These are phyloP conservation scores for Melitaea cinxia DNA, from an alignment of 1,140 invertebrate species.

Conservation along the genomic window DNA sequence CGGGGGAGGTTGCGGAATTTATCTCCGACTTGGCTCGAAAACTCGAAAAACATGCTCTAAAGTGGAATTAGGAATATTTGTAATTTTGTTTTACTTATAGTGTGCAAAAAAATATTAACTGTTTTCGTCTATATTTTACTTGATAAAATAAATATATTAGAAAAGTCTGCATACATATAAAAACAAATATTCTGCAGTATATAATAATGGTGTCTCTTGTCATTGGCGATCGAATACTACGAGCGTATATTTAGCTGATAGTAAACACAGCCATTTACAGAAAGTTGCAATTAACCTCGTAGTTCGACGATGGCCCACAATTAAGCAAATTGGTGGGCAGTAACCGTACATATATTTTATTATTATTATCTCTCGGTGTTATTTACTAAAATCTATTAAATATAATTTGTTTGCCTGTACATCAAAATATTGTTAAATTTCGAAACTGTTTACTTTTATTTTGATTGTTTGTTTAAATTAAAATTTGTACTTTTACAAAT, in stretches of 20 bases:
- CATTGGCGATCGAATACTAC: neutral
- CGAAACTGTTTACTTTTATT: too few relatives aligned
- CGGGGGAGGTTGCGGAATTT: slow-evolving; percentile 48
- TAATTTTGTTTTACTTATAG: neutral
- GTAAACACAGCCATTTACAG: slow-evolving; percentile 2
- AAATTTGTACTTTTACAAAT: too few relatives aligned
- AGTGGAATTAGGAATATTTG: slow-evolving; percentile 26
- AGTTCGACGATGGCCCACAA: slow-evolving; percentile 1
- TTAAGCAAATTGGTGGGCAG: slow-evolving; percentile 1
- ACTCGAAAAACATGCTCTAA: slow-evolving; percentile 23
- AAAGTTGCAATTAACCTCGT: neutral
- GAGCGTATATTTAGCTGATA: neutral
- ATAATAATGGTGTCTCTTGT: neutral
- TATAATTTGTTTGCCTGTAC: too few relatives aligned
- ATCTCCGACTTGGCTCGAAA: slow-evolving; percentile 31
- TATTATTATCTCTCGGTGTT: neutral
- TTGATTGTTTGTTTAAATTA: too few relatives aligned
- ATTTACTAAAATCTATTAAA: neutral
- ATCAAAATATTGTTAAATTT: too few relatives aligned
- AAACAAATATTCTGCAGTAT: neutral
- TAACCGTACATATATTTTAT: neutral
- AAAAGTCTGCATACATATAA: too few relatives aligned
- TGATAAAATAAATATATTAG: too few relatives aligned
- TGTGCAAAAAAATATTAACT: too few relatives aligned
- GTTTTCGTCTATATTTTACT: neutral